These are phyloP conservation scores for Phyllotreta striolata DNA, from an alignment of 2,888 invertebrate species.

Conservation along the genomic window DNA sequence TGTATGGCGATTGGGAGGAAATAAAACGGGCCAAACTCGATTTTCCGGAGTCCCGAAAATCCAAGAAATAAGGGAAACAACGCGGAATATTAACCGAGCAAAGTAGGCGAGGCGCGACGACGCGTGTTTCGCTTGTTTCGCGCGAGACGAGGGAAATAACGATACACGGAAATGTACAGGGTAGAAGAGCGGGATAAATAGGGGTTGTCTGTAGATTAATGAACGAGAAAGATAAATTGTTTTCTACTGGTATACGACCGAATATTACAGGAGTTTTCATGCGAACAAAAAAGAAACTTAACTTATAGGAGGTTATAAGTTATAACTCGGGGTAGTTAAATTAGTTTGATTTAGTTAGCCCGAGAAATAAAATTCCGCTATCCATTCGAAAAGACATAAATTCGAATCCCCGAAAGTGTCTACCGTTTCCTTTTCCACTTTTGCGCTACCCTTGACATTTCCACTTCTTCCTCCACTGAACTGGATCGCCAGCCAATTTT, in stretches of 20 bases:
- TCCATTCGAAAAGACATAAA: constrained; percentile 24
- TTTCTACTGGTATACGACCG: too few relatives aligned
- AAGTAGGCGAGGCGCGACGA: constrained; percentile 54
- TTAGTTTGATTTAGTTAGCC: too few relatives aligned
- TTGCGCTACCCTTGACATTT: constrained; percentile 47
- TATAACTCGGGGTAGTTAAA: too few relatives aligned
- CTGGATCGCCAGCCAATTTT: constrained; percentile 66
- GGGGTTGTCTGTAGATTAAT: too few relatives aligned
- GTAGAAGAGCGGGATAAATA: too few relatives aligned
- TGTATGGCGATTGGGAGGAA: not conserved
- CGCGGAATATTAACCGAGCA: constrained; percentile 60
- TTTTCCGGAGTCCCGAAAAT: constrained; percentile 47
- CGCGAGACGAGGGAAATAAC: too few relatives aligned
- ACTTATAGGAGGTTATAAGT: too few relatives aligned
- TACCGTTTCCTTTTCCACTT: constrained; percentile 41
- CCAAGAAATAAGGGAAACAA: constrained; percentile 58
- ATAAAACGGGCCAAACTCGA: constrained; percentile 35
- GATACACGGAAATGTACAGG: too few relatives aligned
- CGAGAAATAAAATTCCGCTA: too few relatives aligned
- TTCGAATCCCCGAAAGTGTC: constrained; percentile 35
- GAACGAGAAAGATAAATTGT: too few relatives aligned
- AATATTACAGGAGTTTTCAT: too few relatives aligned
- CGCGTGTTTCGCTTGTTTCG: constrained; percentile 25
- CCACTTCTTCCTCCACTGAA: constrained; percentile 64
- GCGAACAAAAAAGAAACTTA: too few relatives aligned